Evolutionary conservation across 2,888 invertebrate genomes (phyloP).

Genomic region (Tupiocoris notatus): DNA sequence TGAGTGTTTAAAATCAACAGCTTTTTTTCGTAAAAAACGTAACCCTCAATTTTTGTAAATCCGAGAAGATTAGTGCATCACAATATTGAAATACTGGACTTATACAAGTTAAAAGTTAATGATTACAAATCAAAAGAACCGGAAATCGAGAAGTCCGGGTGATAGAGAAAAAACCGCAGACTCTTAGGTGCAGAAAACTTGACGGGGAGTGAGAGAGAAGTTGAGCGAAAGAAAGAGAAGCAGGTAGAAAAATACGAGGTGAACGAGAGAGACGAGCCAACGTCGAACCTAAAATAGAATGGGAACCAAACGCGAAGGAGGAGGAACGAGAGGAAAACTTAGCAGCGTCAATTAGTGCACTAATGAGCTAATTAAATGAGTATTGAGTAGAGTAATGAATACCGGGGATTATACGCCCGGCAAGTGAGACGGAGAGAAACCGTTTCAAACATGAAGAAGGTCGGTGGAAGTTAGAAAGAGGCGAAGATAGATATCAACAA

Average conservation of each 20-base stretch:
- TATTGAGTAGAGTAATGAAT: constrained; percentile 57
- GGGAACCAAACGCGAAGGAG: constrained; percentile 10
- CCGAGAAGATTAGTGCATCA: too few relatives aligned
- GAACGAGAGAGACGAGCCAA: constrained; percentile 20
- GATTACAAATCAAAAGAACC: too few relatives aligned
- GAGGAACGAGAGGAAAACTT: constrained; percentile 50
- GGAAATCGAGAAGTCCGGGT: too few relatives aligned
- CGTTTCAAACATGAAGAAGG: too few relatives aligned
- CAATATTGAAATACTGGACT: too few relatives aligned
- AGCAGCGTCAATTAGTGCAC: constrained; percentile 58
- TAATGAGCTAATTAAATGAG: constrained; percentile 60
- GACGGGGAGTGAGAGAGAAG: not conserved
- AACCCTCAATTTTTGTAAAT: too few relatives aligned
- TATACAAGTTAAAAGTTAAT: too few relatives aligned
- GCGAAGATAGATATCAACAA: not conserved
- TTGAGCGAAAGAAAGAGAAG: not conserved
- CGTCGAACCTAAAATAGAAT: not conserved
- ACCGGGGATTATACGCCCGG: constrained; percentile 50
- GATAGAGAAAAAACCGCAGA: too few relatives aligned
- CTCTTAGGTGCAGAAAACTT: not conserved
- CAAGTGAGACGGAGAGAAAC: constrained; percentile 8
- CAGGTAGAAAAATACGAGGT: constrained; percentile 26
- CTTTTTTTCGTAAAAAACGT: too few relatives aligned
- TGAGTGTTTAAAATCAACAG: too few relatives aligned
- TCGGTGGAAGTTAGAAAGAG: not conserved